Conservation (phyloP, 1,140 invertebrate species). For the Leucophenga varia region DNA sequence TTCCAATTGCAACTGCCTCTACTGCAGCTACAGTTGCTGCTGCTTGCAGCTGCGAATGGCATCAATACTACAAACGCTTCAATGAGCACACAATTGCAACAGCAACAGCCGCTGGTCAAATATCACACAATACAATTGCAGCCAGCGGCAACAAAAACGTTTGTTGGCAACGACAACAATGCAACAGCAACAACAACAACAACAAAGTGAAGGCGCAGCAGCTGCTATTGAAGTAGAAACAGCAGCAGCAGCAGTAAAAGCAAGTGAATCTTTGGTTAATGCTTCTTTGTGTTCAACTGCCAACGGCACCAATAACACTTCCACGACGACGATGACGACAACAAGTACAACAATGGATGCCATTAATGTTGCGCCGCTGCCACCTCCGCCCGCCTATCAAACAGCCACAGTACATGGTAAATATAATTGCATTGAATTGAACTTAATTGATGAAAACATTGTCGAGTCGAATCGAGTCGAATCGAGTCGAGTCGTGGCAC, state of each 20-base stretch:
- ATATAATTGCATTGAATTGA: too few species aligned
- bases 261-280: too few species aligned
- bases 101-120: slow-evolving; percentile 44
- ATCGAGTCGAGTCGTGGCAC: too few species aligned
- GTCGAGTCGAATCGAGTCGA: too few species aligned
- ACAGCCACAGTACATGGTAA: slow-evolving; percentile 51
- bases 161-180: slow-evolving; percentile 21
- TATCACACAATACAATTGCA: slow-evolving; percentile 54
- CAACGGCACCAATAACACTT: slow-evolving; percentile 23
- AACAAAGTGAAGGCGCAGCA: not conserved
- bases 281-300: too few species aligned
- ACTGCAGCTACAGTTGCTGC: not conserved
- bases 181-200: slow-evolving; percentile 10
- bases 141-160: slow-evolving; percentile 30
- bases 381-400: slow-evolving; percentile 50
- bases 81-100: too few species aligned
- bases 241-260: slow-evolving; percentile 10
- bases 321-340: slow-evolving; percentile 34
- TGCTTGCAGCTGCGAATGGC: not conserved
- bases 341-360: slow-evolving; percentile 23
- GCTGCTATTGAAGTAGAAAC: too few species aligned
- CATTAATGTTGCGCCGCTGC: slow-evolving; percentile 27
- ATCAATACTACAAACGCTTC: too few species aligned
- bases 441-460: too few species aligned
- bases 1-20: slow-evolving; percentile 41